Conservation (phyloP, 1,140 invertebrate species). For the Stegodyphus dumicola region DNA sequence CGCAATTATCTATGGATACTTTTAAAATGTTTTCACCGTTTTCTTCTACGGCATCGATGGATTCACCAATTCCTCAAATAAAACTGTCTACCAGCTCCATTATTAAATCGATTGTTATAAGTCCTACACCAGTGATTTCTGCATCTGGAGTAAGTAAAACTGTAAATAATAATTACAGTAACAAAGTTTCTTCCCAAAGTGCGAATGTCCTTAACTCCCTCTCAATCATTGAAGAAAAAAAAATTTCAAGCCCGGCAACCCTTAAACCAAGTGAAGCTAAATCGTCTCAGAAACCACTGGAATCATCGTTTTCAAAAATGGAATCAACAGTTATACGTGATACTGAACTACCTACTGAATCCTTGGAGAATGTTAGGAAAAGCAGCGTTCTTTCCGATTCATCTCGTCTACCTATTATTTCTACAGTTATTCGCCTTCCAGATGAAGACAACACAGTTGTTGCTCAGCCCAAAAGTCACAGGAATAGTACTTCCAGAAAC, state of each 20-base stretch:
- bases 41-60: too few relatives aligned
- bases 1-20: too few relatives aligned
- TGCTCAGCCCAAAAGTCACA: conserved; percentile 1
- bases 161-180: too few relatives aligned
- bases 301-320: conserved; percentile 29
- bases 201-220: background rate
- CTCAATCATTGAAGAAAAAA: background rate
- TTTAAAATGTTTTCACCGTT: too few relatives aligned
- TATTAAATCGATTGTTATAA: too few relatives aligned
- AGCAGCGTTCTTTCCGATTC: background rate
- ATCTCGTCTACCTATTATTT: background rate
- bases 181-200: background rate
- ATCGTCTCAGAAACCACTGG: background rate
- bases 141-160: too few relatives aligned
- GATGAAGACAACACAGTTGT: conserved; percentile 36
- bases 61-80: too few relatives aligned
- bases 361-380: conserved; percentile 24
- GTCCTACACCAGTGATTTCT: too few relatives aligned
- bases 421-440: background rate
- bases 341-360: conserved; percentile 27
- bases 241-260: background rate
- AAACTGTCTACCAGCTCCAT: too few relatives aligned
- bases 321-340: conserved; percentile 5
- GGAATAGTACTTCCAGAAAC: conserved; percentile 31
- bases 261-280: background rate